Conservation (phyloP, 2,113 vertebrate species). For the Narcine bancroftii region DNA sequence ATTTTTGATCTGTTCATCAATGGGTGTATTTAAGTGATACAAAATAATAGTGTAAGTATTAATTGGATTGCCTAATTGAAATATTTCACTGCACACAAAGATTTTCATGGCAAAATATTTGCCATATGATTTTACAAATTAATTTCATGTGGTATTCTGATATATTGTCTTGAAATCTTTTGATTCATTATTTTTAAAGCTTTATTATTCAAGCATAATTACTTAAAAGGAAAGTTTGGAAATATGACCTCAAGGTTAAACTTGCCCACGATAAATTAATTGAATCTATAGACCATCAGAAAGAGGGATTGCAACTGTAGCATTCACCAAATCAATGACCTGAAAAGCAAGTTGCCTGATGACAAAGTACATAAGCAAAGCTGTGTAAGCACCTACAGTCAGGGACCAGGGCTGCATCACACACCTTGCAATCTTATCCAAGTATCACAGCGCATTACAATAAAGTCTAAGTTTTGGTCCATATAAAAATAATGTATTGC, state of each 20-base stretch:
- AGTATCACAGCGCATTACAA: constrained; percentile 58
- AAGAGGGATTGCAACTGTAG: background rate
- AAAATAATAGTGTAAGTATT: background rate
- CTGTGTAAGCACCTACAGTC: constrained; percentile 28
- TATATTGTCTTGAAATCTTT: background rate
- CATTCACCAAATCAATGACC: constrained; percentile 11
- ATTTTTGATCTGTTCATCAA: background rate
- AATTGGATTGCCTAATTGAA: constrained; percentile 3
- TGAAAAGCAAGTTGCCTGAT: constrained; percentile 7
- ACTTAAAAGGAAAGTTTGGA: background rate
- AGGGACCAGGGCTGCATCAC: background rate
- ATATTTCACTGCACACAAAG: background rate
- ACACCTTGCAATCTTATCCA: background rate
- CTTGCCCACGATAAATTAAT: background rate
- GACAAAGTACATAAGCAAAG: constrained; percentile 3
- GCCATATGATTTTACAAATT: background rate
- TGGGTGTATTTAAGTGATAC: background rate
- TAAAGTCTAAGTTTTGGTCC: constrained; percentile 63
- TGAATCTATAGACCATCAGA: constrained; percentile 11
- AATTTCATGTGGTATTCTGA: background rate
- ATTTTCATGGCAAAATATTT: background rate
- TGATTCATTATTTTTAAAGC: background rate
- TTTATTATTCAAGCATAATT: background rate
- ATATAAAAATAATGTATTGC: constrained; percentile 78
- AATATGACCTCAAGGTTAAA: background rate